Evolutionary conservation across 2,888 invertebrate genomes (phyloP), one percentile per base, ranked within the genome.

Genomic region (Bombylius major): DNA sequence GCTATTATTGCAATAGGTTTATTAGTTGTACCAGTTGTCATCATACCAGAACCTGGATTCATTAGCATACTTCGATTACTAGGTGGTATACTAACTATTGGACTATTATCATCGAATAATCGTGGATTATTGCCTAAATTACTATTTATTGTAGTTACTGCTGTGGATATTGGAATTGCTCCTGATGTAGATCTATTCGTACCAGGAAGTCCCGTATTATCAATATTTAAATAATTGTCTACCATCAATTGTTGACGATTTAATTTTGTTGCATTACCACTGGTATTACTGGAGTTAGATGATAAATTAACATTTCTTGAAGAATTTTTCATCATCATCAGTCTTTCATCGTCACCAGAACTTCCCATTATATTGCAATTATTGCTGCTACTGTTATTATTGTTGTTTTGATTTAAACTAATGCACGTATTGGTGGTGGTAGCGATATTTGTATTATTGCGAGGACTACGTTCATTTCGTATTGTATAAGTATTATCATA

Each of bases 401-500:
- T n/a, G 12, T 45, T 46, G 9, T 14, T 23, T 45, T 62, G 62
- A 55, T 60, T 63, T 49, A 62, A 57, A 54, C 65, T 67, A 51
- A 39, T 47, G 33, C 11, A 14, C 7, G n/a, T 11, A 14, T 7
- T 46, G 7, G 7, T 46, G 23, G n/a, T 46, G n/a, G 7, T 46
- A n/a, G 8, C 12, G 12, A 4, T 42, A 42, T 42, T 42, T 11
- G 9, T n/a, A 23, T 12, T 23, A 13, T n/a, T 47, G 47, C 51
- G 7, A 55, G 61, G 56, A 58, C 48, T 48, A 33, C 39, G 54
- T 50, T 13, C 47, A 51, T 36, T 58, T 46, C 67, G 64, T 34
- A 69, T 62, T 54, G 67, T 63, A 53, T 68, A 67, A 44, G 64
- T 61, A 49, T 69, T 70, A 31, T 66, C 61, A 53, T 66, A 66